Conservation (phyloP, 2,113 vertebrate species). For the Lophotis ruficrista region DNA sequence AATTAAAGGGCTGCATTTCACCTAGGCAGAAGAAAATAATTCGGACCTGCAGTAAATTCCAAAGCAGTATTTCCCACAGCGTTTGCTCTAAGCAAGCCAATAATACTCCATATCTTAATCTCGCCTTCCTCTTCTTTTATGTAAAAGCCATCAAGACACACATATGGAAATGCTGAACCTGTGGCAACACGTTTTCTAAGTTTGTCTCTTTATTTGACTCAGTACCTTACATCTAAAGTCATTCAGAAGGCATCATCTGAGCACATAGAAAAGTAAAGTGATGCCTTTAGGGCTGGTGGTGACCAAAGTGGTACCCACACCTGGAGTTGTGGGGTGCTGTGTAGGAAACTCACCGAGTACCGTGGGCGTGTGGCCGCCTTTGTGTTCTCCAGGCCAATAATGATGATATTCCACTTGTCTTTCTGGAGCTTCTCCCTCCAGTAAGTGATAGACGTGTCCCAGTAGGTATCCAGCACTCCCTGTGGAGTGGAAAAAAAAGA, state of each 20-base stretch:
- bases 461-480: not conserved
- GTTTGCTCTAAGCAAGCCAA: not conserved
- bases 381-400: not conserved
- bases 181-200: not conserved
- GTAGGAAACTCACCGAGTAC: not conserved
- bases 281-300: not conserved
- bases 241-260: not conserved
- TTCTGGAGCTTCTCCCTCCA: not conserved
- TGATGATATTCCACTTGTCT: not conserved
- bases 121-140: not conserved
- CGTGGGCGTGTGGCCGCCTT: fast-evolving
- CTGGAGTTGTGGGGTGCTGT: not conserved
- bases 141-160: not conserved
- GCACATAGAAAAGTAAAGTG: not conserved
- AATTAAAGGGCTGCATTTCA: not conserved
- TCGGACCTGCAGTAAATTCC: not conserved
- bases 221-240: not conserved
- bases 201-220: not conserved
- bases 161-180: not conserved
- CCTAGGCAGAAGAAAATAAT: not conserved
- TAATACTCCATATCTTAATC: not conserved
- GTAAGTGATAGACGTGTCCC: not conserved
- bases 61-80: not conserved
- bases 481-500: not conserved
- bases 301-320: not conserved